Conservation (phyloP, 2,888 invertebrate species). For the Teleogryllus oceanicus region DNA sequence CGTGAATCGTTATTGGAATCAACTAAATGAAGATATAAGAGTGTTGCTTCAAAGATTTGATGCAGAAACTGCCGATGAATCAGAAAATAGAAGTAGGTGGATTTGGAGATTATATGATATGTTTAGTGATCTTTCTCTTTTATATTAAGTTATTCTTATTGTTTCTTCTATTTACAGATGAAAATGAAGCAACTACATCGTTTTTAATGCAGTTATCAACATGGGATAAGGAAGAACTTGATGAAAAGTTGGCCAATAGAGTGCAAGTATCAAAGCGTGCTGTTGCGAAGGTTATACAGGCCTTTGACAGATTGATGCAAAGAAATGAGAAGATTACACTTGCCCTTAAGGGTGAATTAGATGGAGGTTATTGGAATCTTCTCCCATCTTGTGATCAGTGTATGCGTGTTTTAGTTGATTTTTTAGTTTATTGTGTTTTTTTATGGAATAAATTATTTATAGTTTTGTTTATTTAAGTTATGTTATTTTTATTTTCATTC, state of each 20-base stretch:
- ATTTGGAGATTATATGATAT: background rate
- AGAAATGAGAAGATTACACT: conserved; percentile 91
- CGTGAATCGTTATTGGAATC: conserved; percentile 95
- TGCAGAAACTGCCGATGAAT: conserved; percentile 94
- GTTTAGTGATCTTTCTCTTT: background rate
- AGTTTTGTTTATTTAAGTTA: conserved; percentile 23
- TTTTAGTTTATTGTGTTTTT: conserved; percentile 29
- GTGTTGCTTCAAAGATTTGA: conserved; percentile 93
- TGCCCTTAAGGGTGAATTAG: conserved; percentile 78
- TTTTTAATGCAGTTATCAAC: conserved; percentile 93
- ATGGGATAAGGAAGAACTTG: conserved; percentile 96
- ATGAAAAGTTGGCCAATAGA: conserved; percentile 90
- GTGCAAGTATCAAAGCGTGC: conserved; percentile 96
- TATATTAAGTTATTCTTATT: background rate
- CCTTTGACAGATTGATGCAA: conserved; percentile 92
- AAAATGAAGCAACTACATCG: conserved; percentile 93
- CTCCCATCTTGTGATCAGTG: conserved; percentile 37
- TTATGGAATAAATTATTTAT: conserved; percentile 12
- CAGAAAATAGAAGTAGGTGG: conserved; percentile 82
- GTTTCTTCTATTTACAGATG: conserved; percentile 60
- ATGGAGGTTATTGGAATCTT: conserved; percentile 54
- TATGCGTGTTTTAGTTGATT: conserved; percentile 33
- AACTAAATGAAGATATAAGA: conserved; percentile 94
- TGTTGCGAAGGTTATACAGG: conserved; percentile 93
- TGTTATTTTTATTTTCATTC: conserved; percentile 23